Base-by-base conservation (phyloP, 2,888 invertebrate species). In the Brenthis ino region DNA sequence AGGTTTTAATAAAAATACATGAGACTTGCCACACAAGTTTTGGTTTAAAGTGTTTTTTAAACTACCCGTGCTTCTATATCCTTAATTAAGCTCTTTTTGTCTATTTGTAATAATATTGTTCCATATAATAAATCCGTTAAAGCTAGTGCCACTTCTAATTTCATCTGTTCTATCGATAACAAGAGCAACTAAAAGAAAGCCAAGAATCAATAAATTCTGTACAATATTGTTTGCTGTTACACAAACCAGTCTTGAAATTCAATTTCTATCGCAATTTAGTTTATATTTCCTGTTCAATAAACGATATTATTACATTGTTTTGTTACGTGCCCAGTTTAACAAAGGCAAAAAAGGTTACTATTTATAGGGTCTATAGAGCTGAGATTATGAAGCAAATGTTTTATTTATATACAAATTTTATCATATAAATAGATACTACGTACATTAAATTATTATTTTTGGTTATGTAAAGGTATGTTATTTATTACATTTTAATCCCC, bases 181-280 rank as follows among this genome's bases (percentile, higher is more conserved):
- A 14, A 13, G 53, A 63, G 37, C 53, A 72, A 64, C 57, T 68
- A 70, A 70, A 68, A 64, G 54, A 61, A 70, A 65, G 47, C 70
- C 69, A 73, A 73, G 75, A 77, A 76, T 75, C 79, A 80, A 80
- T 83, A 80, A 77, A 72, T 75, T 72, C 70, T 76, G 74, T 69
- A 71, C 74, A 69, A 77, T 76, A 77, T 75, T 80, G 79, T 80
- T 81, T 79, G 77, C 74, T 72, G 50, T 75, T 72, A 75, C 71
- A 75, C 74, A 76, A 78, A 75, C 67, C 71, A 77, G 77, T 78
- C 74, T 75, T 72, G 76, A 74, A 76, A 79, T 76, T 72, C 75
- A 75, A 77, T 79, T 71, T 76, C 76, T 76, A 77, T 77, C 73
- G 78, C 76, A 67, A 79, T 68, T 71, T 66, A 73, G 71, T 74